phyloP scores from a whole-genome alignment of 2,888 invertebrate genomes.

The Perdita meconis region DNA sequence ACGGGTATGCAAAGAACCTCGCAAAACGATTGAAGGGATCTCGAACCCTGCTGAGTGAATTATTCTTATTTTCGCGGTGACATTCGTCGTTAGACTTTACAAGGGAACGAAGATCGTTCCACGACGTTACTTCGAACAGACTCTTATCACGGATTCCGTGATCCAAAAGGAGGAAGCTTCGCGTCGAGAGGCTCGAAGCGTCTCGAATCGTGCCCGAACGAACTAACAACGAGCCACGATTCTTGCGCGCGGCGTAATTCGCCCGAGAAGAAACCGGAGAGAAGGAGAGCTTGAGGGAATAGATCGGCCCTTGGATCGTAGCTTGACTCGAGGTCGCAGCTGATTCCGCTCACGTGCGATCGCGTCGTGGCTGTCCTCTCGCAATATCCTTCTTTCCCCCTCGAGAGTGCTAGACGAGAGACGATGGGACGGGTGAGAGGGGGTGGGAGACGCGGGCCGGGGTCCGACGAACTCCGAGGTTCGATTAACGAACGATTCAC shows the following conservation, averaged over 20 bases:
- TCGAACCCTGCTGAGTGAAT: too few relatives aligned
- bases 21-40: too few relatives aligned
- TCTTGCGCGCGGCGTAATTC: not conserved
- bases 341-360: constrained; percentile 16
- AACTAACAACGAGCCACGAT: not conserved
- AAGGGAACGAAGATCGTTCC: too few relatives aligned
- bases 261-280: not conserved
- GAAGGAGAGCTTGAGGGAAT: not conserved
- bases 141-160: too few relatives aligned
- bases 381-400: constrained; percentile 13
- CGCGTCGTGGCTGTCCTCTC: constrained; percentile 9
- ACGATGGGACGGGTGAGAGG: constrained; percentile 61
- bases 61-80: too few relatives aligned
- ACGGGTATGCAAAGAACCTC: too few relatives aligned
- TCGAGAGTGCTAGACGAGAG: constrained; percentile 53
- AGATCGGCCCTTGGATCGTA: constrained; percentile 3
- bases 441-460: not conserved
- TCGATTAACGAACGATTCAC: constrained; percentile 11
- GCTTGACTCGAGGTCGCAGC: constrained; percentile 3
- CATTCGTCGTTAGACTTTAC: too few relatives aligned
- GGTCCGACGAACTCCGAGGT: not conserved
- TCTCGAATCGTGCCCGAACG: not conserved
- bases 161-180: not conserved
- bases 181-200: not conserved
- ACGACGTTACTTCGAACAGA: too few relatives aligned